Evolutionary conservation across 2,797 vertebrate species (phyloP), one percentile per base, ranked within the genome.

Genomic region (Centroberyx gerrardi): DNA sequence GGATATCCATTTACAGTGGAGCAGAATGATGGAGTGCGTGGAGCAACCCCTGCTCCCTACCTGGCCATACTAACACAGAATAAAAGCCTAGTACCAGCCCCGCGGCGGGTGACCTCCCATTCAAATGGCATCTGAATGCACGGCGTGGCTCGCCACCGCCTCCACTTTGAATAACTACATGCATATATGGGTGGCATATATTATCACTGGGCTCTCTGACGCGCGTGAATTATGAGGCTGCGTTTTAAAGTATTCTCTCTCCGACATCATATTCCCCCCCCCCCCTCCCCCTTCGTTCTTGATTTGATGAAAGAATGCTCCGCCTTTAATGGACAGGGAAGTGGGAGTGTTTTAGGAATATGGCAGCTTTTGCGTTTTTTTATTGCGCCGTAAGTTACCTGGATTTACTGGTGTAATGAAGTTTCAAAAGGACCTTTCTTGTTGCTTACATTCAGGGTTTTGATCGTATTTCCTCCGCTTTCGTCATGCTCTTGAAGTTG

Each of bases 401-500:
- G 87, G 94, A 94, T 94, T 94, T 95, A 95, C 87, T 61, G 77
- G 73, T 68, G 69, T 90, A 83, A 90, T 92, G 83, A 90, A 83
- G 90, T 92, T 93, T 91, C 74, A 84, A 93, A 93, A 88, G 79
- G 64, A 75, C 75, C 84, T 78, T 68, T 78, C 87, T 87, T 86
- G 78, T 87, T 89, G 82, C 89, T 88, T 85, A 68, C 82, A 56
- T 85, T 86, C 61, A 87, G 84, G 84, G 76, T 91, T 91, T 89
- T 83, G 78, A 70, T 83, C 72, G 80, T 81, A 62, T 92, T 87
- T 91, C 86, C 68, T 75, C 61, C 10, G 61, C 86, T 85, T 90
- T 83, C 82, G 81, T 88, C 76, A 63, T 76, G 79, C 82, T 85
- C 71, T 82, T 76, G 73, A 81, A 74, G 36, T 84, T 92, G 89